Conservation (phyloP, 2,113 vertebrate genomes). For the Gallinago media region DNA sequence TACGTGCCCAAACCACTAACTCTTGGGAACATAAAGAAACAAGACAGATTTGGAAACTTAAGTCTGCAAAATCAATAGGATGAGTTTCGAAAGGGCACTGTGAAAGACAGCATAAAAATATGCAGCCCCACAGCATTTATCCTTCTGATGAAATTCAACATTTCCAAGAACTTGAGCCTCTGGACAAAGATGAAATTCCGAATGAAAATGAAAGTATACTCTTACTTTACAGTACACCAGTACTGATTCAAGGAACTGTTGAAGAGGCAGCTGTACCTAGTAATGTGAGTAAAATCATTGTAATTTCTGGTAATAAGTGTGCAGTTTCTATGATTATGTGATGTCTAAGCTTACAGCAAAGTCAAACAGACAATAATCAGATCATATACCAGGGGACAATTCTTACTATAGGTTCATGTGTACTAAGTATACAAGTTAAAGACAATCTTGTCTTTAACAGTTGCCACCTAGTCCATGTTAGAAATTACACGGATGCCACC, state of each 20-base stretch:
- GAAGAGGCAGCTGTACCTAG: background rate
- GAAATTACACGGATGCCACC: background rate
- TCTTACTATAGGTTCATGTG: background rate
- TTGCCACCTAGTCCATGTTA: background rate
- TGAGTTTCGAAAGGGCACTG: background rate
- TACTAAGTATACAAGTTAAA: background rate
- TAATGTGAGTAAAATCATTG: background rate
- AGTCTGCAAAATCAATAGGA: background rate
- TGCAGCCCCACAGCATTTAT: background rate
- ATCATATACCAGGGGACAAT: background rate
- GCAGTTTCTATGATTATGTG: background rate
- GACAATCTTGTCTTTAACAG: background rate
- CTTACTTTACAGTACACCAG: background rate
- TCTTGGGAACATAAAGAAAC: background rate
- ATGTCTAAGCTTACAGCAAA: background rate
- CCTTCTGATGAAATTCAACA: background rate
- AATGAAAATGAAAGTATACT: background rate
- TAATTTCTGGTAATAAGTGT: background rate
- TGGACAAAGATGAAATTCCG: background rate
- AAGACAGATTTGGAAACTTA: background rate
- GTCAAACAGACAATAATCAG: background rate
- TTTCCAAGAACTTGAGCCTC: background rate
- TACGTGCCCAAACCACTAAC: background rate
- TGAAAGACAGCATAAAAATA: background rate
- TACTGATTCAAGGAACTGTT: background rate